Conservation (phyloP, 37 sponge, comb jelly and placozoan species). For the Haliclona indistincta region DNA sequence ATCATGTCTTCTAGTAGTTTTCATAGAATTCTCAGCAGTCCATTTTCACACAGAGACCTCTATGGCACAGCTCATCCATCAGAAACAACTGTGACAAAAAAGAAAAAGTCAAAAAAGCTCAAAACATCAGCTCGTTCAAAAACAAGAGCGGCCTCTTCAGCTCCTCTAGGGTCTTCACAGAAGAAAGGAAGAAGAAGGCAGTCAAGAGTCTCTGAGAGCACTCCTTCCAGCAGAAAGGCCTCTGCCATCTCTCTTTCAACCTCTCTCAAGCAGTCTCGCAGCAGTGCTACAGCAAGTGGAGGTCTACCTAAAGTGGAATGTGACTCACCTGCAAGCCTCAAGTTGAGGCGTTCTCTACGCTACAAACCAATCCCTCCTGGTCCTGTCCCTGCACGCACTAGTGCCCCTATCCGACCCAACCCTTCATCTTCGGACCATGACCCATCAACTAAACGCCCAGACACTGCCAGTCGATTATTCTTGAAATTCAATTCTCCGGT, state of each 20-base stretch:
- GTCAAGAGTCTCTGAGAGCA: background rate
- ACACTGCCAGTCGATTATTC: background rate
- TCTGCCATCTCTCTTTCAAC: background rate
- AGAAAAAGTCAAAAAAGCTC: background rate
- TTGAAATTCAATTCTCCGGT: background rate
- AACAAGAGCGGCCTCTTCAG: too few relatives aligned
- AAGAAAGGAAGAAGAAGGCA: background rate
- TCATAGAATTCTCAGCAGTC: constrained; percentile 12
- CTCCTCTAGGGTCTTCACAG: too few relatives aligned
- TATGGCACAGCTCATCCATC: constrained; percentile 41
- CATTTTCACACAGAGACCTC: constrained; percentile 33
- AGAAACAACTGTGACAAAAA: background rate
- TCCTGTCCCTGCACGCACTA: too few relatives aligned
- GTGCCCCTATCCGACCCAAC: too few relatives aligned
- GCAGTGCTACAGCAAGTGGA: too few relatives aligned
- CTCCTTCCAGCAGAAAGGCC: background rate
- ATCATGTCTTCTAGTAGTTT: background rate
- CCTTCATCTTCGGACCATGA: too few relatives aligned
- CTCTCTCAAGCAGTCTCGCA: too few relatives aligned
- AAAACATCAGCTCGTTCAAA: background rate
- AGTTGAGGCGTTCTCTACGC: too few relatives aligned
- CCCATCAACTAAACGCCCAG: background rate
- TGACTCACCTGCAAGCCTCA: background rate
- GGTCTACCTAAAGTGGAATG: background rate
- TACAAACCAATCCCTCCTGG: too few relatives aligned